Evolutionary conservation across 2,113 vertebrate genomes (phyloP).

Genomic region (Verasper variegatus): DNA sequence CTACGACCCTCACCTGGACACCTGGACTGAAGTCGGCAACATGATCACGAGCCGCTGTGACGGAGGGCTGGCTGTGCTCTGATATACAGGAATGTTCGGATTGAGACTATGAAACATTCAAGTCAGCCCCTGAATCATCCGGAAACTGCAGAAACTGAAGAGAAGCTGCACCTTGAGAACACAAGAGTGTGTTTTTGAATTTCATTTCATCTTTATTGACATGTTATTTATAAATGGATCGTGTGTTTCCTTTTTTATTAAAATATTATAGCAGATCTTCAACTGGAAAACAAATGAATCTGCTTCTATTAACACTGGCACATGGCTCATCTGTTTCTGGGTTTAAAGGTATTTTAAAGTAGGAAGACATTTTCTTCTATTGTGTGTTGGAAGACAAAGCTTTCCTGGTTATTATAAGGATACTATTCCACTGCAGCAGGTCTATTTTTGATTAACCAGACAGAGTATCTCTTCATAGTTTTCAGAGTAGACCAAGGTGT

Average conservation of each 20-base stretch:
- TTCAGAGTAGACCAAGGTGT: not conserved
- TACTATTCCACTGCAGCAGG: slow-evolving; percentile 23
- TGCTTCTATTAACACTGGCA: slow-evolving; percentile 12
- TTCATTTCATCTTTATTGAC: not conserved
- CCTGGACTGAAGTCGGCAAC: slow-evolving; percentile 95
- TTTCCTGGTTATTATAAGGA: slow-evolving; percentile 5
- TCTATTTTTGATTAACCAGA: slow-evolving; percentile 14
- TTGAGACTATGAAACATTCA: slow-evolving; percentile 10
- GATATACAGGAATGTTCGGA: slow-evolving; percentile 36
- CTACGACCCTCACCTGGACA: slow-evolving; percentile 95
- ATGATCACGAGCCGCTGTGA: slow-evolving; percentile 99
- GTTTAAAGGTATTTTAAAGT: not conserved
- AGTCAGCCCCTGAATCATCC: slow-evolving; percentile 16
- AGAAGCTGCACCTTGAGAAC: slow-evolving; percentile 51
- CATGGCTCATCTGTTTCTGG: not conserved
- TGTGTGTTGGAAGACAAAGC: slow-evolving; percentile 12
- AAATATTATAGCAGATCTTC: slow-evolving; percentile 1
- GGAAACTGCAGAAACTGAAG: slow-evolving; percentile 2
- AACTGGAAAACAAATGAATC: slow-evolving; percentile 30
- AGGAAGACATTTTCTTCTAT: not conserved
- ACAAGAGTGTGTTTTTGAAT: slow-evolving; percentile 22
- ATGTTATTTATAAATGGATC: slow-evolving; percentile 43
- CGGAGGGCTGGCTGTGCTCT: slow-evolving; percentile 93
- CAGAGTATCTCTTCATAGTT: slow-evolving; percentile 4
- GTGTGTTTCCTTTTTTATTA: not conserved